Conservation (phyloP, 2,888 invertebrate species). For the Mycogona germanica region DNA sequence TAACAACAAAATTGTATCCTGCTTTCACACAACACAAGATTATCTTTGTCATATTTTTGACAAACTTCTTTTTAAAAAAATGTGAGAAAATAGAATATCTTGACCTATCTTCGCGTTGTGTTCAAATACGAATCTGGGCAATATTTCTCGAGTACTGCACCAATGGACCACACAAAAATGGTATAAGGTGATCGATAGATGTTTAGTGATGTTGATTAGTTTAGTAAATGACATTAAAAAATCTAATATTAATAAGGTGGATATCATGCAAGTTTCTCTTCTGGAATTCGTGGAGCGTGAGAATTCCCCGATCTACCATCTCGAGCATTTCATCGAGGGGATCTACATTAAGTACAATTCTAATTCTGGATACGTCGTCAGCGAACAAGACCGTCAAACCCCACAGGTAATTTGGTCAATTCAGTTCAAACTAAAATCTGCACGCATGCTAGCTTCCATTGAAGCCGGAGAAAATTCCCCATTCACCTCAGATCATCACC, state of each 20-base stretch:
- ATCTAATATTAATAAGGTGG: slow-evolving; percentile 31
- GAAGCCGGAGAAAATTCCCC: too few relatives aligned
- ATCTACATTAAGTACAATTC: slow-evolving; percentile 46
- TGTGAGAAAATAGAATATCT: too few relatives aligned
- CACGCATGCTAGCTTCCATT: too few relatives aligned
- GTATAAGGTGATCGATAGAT: too few relatives aligned
- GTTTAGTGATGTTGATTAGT: too few relatives aligned
- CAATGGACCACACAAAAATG: too few relatives aligned
- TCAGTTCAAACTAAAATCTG: background rate
- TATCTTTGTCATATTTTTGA: too few relatives aligned
- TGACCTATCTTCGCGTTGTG: too few relatives aligned
- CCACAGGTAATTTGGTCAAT: slow-evolving; percentile 37
- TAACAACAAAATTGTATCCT: background rate
- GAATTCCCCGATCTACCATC: slow-evolving; percentile 38
- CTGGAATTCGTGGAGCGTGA: slow-evolving; percentile 39
- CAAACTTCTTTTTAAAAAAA: too few relatives aligned
- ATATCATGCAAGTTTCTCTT: slow-evolving; percentile 44
- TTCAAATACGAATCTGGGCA: too few relatives aligned
- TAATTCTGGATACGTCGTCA: slow-evolving; percentile 44
- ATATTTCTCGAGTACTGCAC: too few relatives aligned
- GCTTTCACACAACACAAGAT: background rate
- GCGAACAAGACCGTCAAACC: slow-evolving; percentile 37
- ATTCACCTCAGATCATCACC: too few relatives aligned
- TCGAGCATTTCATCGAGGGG: slow-evolving; percentile 46
- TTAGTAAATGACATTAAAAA: background rate